phyloP scores from a whole-genome alignment of 1,140 invertebrate species.

The Diabrotica undecimpunctata region DNA sequence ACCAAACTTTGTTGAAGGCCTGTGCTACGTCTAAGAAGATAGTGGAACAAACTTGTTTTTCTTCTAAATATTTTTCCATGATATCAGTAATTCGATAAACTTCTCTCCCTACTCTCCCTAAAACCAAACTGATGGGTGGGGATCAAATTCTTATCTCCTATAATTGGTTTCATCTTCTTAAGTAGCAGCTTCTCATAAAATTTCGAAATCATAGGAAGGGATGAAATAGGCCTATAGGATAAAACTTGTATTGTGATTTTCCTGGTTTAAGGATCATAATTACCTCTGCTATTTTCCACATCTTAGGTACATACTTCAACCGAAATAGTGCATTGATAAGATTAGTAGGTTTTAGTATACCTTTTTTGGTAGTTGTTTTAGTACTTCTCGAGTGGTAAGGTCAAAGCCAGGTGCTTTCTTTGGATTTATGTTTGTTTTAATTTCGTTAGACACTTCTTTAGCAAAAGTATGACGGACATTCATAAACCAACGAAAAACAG shows the following conservation, averaged over 20 bases:
- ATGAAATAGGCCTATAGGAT: neutral
- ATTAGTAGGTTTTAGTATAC: too few relatives aligned
- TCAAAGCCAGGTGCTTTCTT: too few relatives aligned
- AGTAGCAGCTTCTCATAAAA: neutral
- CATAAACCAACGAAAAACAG: too few relatives aligned
- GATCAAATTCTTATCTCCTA: neutral
- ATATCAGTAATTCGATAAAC: constrained; percentile 27
- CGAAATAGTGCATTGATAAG: too few relatives aligned
- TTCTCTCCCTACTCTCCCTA: constrained; percentile 36
- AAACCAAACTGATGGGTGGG: constrained; percentile 43
- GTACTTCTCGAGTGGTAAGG: too few relatives aligned
- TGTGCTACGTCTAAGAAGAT: constrained; percentile 42
- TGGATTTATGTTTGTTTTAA: too few relatives aligned
- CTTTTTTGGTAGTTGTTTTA: too few relatives aligned
- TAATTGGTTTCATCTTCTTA: neutral
- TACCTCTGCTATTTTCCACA: neutral
- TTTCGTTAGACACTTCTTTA: too few relatives aligned
- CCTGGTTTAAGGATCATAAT: neutral
- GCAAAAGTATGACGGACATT: too few relatives aligned
- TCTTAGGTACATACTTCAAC: neutral
- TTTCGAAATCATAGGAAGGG: neutral
- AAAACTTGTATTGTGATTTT: neutral
- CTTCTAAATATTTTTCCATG: constrained; percentile 32
- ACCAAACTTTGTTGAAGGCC: constrained; percentile 45
- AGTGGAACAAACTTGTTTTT: constrained; percentile 35